Percentiles rank a stretch among this genome's conserved stretches.
Evolutionary conservation across 2,797 vertebrate species (phyloP).

Genomic region (Catharus ustulatus): DNA sequence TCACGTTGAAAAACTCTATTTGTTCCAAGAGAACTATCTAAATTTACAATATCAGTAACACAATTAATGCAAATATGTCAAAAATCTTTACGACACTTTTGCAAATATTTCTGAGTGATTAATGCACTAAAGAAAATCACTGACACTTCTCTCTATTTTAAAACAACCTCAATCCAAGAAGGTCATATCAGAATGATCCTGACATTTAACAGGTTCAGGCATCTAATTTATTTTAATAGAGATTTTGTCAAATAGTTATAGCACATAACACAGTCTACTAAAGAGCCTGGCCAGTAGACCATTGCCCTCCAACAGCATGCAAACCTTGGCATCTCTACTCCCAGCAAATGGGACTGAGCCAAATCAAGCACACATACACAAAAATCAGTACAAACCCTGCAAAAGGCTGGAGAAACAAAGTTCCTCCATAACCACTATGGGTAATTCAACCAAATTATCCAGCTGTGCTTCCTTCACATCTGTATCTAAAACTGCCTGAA

Average conservation of each 20-base stretch:
- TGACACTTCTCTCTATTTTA: neutral
- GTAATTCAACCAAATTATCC: neutral
- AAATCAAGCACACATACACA: neutral
- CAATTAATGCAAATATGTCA: neutral
- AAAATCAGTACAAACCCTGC: neutral
- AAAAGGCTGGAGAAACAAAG: neutral
- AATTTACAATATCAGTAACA: neutral
- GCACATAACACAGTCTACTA: neutral
- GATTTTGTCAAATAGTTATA: neutral
- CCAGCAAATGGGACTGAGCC: neutral
- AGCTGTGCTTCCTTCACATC: neutral
- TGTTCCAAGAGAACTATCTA: neutral
- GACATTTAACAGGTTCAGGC: neutral
- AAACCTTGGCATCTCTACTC: neutral
- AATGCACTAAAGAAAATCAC: neutral
- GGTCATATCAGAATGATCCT: neutral
- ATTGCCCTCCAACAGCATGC: neutral
- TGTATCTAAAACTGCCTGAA: neutral
- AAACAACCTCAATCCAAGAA: neutral
- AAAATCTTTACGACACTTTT: neutral
- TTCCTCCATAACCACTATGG: neutral
- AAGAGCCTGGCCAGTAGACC: neutral
- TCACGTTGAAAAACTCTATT: neutral
- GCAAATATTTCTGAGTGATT: neutral
- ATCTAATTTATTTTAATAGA: neutral